Evolutionary conservation across 2,113 vertebrate genomes (phyloP).

Genomic region (Anhinga anhinga): DNA sequence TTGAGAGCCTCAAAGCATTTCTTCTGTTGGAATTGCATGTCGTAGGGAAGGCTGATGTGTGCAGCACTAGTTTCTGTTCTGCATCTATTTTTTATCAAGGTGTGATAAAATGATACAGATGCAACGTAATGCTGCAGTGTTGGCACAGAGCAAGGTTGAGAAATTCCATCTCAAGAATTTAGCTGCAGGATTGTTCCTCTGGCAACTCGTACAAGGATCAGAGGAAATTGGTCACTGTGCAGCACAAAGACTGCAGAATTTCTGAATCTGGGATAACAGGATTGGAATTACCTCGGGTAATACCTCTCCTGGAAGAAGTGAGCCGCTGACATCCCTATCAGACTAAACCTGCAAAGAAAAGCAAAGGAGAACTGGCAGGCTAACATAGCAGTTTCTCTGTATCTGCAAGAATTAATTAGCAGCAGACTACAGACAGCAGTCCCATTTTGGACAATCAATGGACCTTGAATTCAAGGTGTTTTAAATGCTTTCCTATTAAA

Average conservation of each 20-base stretch:
- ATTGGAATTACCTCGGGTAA: neutral
- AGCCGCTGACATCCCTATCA: neutral
- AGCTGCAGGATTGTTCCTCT: neutral
- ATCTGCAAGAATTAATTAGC: neutral
- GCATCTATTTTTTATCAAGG: constrained; percentile 32
- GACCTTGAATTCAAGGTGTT: neutral
- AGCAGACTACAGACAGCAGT: neutral
- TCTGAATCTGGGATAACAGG: neutral
- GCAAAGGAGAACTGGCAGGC: neutral
- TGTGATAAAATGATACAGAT: neutral
- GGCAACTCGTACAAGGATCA: neutral
- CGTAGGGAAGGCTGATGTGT: neutral
- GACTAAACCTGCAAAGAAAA: neutral
- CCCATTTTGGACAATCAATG: neutral
- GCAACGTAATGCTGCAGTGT: neutral
- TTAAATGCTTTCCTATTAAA: neutral
- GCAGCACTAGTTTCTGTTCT: neutral
- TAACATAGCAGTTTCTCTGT: neutral
- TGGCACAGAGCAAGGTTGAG: neutral
- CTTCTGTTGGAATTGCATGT: neutral
- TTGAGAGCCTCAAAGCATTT: neutral
- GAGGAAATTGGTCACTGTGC: neutral
- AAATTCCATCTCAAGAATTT: neutral
- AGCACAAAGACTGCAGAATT: neutral
- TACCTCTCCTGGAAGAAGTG: neutral